Evolutionary conservation across 1,140 invertebrate genomes (phyloP).

Genomic region (Bombus affinis): DNA sequence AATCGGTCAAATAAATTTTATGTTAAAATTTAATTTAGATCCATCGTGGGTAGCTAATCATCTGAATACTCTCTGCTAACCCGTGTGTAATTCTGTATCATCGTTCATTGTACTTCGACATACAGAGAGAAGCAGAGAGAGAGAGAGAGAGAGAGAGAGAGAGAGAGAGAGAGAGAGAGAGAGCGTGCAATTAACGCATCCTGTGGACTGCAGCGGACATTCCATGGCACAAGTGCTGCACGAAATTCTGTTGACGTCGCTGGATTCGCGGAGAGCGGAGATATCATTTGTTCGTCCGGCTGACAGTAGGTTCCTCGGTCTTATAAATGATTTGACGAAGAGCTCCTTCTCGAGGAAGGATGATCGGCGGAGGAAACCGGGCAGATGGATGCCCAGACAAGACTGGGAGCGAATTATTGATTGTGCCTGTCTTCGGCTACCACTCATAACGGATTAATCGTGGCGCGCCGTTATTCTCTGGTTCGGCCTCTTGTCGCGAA

Average conservation of each 20-base stretch:
- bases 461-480: neutral
- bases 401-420: constrained; percentile 57
- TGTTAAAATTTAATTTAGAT: too few species aligned
- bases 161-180: too few species aligned
- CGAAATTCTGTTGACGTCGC: neutral
- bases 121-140: too few species aligned
- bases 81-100: too few species aligned
- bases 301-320: constrained; percentile 10
- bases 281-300: constrained; percentile 12
- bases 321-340: constrained; percentile 30
- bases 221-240: neutral
- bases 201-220: neutral
- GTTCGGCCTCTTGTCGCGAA: too few species aligned
- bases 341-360: constrained; percentile 30
- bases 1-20: too few species aligned
- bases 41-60: too few species aligned
- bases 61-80: too few species aligned
- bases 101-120: too few species aligned
- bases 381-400: constrained; percentile 11
- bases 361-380: constrained; percentile 17
- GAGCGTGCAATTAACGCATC: neutral
- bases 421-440: constrained; percentile 48
- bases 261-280: neutral
- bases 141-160: neutral
- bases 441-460: constrained; percentile 53